A percentile compares a stretch with the other conserved stretches of the same genome.
Conservation (phyloP, 2,888 invertebrate genomes). For the Bombylius discolor region DNA sequence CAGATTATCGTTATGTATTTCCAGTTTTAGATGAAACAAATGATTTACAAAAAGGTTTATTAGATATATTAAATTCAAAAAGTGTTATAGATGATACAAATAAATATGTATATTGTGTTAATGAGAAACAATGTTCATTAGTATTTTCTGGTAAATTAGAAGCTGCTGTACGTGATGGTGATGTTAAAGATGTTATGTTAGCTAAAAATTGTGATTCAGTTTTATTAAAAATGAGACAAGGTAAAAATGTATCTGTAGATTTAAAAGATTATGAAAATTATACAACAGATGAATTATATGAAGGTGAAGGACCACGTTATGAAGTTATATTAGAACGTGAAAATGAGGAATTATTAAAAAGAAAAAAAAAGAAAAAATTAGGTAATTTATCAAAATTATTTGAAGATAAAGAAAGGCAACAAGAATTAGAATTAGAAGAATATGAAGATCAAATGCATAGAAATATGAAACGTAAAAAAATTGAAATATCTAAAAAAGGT, state of each 20-base stretch:
- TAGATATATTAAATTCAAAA: conserved; percentile 48
- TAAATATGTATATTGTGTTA: conserved; percentile 61
- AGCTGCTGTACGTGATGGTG: conserved; percentile 62
- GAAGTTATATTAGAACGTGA: conserved; percentile 50
- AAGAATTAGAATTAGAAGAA: conserved; percentile 43
- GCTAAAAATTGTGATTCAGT: conserved; percentile 64
- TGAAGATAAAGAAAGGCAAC: conserved; percentile 56
- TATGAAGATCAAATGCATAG: conserved; percentile 42
- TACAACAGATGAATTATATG: conserved; percentile 40
- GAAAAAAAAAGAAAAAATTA: conserved; percentile 45
- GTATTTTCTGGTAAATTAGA: conserved; percentile 62
- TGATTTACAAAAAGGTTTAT: conserved; percentile 49
- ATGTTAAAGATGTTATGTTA: conserved; percentile 62
- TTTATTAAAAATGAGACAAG: conserved; percentile 56
- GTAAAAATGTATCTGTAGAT: conserved; percentile 61
- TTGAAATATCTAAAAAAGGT: conserved; percentile 33
- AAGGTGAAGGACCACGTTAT: conserved; percentile 57
- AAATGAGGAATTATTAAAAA: conserved; percentile 42
- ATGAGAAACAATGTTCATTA: conserved; percentile 59
- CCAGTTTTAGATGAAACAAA: conserved; percentile 56
- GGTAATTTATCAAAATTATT: conserved; percentile 58
- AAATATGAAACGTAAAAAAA: conserved; percentile 42
- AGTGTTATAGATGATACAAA: conserved; percentile 40
- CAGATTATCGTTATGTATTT: conserved; percentile 62
- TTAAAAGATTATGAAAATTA: conserved; percentile 44